A percentile compares a stretch with the other conserved stretches of the same genome.
These are phyloP conservation scores for Ptilodon capucinus DNA, from an alignment of 2,888 invertebrate genomes.

Conservation along the genomic window DNA sequence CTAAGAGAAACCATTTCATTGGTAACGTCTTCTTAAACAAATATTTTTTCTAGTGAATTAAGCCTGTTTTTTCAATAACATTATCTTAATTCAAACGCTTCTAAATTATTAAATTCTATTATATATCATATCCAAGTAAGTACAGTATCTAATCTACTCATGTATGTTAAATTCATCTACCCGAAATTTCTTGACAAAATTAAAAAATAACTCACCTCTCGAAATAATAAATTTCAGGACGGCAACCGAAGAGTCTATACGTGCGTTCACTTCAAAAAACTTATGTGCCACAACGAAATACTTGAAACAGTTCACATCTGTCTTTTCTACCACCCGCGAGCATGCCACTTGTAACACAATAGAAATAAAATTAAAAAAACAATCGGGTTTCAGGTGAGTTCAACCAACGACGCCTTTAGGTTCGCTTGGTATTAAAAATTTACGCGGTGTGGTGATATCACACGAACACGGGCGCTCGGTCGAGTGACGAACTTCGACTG, in stretches of 20 bases:
- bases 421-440: constrained; percentile 68
- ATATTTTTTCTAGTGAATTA: no score
- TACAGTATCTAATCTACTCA: no score
- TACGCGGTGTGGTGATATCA: constrained; percentile 39
- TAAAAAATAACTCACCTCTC: constrained; percentile 56
- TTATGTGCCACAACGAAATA: constrained; percentile 53
- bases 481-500: constrained; percentile 36
- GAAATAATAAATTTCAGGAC: constrained; percentile 66
- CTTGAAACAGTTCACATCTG: constrained; percentile 34
- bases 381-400: constrained; percentile 37
- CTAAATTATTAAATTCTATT: no score
- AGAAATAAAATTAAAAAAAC: constrained; percentile 31
- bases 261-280: constrained; percentile 69
- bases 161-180: no score
- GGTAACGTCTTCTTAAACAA: no score
- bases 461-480: constrained; percentile 28
- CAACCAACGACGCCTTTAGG: constrained; percentile 40
- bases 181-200: no score
- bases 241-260: constrained; percentile 52
- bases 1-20: no score
- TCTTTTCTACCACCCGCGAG: constrained; percentile 26
- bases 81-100: no score
- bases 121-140: no score
- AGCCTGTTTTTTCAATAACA: no score
- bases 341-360: constrained; percentile 41